A percentile compares a stretch with the other conserved stretches of the same genome.
Evolutionary conservation across 2,113 vertebrate species (phyloP).

Genomic region (Anolis sagrei): DNA sequence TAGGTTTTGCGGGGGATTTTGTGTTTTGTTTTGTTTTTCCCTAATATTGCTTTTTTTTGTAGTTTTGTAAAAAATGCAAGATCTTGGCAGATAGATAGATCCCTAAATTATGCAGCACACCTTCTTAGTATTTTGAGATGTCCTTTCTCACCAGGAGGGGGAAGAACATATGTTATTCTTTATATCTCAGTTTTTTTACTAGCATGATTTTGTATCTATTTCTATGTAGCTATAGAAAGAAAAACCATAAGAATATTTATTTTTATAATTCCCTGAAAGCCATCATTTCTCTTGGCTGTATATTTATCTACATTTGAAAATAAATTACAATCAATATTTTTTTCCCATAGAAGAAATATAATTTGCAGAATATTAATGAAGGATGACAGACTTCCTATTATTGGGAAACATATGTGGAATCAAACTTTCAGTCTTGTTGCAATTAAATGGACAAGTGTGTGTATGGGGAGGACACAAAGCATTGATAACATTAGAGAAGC

Average conservation of each 20-base stretch:
- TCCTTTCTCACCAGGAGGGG: too few relatives aligned
- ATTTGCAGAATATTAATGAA: neutral
- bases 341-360: neutral
- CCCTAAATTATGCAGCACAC: too few relatives aligned
- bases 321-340: neutral
- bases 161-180: too few relatives aligned
- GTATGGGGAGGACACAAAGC: neutral
- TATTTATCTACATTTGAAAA: neutral
- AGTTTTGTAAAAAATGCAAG: too few relatives aligned
- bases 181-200: too few relatives aligned
- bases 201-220: neutral
- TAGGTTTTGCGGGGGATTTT: too few relatives aligned
- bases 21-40: too few relatives aligned
- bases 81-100: too few relatives aligned
- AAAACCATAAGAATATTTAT: neutral
- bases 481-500: constrained; percentile 31
- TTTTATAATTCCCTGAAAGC: neutral
- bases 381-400: neutral
- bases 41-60: too few relatives aligned
- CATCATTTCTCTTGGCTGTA: neutral
- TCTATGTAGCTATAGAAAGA: neutral
- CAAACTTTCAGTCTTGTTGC: constrained; percentile 40
- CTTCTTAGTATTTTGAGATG: too few relatives aligned
- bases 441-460: constrained; percentile 67
- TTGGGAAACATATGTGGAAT: constrained; percentile 8